Conservation (phyloP, 2,797 vertebrate genomes). For the Pygocentrus nattereri region DNA sequence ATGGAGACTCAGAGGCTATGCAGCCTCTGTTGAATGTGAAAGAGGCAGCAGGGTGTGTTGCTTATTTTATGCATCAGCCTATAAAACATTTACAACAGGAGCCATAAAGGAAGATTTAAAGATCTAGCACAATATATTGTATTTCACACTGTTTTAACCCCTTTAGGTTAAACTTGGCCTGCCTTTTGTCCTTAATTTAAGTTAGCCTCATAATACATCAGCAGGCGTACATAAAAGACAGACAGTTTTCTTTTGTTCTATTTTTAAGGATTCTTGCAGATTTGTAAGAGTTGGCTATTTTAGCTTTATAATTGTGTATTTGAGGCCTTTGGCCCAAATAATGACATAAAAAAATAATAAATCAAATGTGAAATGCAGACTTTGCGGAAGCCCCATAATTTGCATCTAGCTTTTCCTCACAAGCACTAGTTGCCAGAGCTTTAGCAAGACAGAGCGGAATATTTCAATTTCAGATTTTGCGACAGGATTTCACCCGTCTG, state of each 20-base stretch:
- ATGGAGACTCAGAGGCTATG: constrained; percentile 44
- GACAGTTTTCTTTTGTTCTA: constrained; percentile 2
- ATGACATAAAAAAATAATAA: not conserved
- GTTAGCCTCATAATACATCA: constrained; percentile 35
- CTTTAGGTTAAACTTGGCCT: constrained; percentile 33
- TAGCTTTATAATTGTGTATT: not conserved
- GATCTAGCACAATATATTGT: constrained; percentile 38
- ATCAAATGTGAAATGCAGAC: constrained; percentile 3
- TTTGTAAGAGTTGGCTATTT: too few relatives aligned
- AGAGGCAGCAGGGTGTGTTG: constrained; percentile 48
- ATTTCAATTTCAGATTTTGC: constrained; percentile 53
- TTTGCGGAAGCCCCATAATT: not conserved
- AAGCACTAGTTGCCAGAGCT: constrained; percentile 15
- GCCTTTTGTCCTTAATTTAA: constrained; percentile 32
- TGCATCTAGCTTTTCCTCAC: not conserved
- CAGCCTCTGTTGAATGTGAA: constrained; percentile 40
- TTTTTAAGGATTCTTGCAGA: too few relatives aligned
- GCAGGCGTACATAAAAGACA: constrained; percentile 7
- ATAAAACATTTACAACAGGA: constrained; percentile 51
- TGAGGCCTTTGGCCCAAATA: constrained; percentile 14
- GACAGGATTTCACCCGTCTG: constrained; percentile 21
- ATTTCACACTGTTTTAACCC: constrained; percentile 48
- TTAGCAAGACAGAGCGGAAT: constrained; percentile 37
- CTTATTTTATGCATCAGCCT: constrained; percentile 43
- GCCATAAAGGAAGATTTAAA: constrained; percentile 54